Evolutionary conservation across 2,888 invertebrate species (phyloP).

Genomic region (Eretmocerus hayati): DNA sequence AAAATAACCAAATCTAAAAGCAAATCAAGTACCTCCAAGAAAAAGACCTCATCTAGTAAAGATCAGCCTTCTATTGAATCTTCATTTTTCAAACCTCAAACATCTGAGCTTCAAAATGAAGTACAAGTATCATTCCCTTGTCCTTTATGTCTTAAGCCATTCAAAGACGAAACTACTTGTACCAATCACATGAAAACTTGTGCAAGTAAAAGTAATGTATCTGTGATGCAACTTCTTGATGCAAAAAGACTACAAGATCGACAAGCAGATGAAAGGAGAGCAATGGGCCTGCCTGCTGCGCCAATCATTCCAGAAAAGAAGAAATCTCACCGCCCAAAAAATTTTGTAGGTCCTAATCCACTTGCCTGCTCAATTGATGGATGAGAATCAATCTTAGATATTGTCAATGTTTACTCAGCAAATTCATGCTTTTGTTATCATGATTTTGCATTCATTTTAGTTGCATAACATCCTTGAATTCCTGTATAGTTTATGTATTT

Average conservation of each 20-base stretch:
- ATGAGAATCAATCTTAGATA: no score
- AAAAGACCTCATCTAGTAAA: constrained; percentile 12
- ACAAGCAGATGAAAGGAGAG: constrained; percentile 42
- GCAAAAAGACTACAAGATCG: constrained; percentile 44
- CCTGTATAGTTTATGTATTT: no score
- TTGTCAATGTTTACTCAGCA: no score
- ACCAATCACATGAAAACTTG: constrained; percentile 43
- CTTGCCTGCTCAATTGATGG: background rate
- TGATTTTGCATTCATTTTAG: no score
- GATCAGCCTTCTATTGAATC: constrained; percentile 35
- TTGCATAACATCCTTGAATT: no score
- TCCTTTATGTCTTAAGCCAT: constrained; percentile 41
- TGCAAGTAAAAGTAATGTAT: constrained; percentile 41
- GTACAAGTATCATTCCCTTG: constrained; percentile 33
- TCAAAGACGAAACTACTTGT: constrained; percentile 29
- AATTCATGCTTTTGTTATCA: no score
- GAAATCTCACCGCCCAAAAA: constrained; percentile 24
- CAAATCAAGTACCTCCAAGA: constrained; percentile 12
- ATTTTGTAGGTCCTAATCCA: constrained; percentile 23
- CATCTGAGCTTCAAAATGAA: constrained; percentile 8
- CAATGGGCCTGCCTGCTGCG: constrained; percentile 43
- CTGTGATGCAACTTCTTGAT: constrained; percentile 39
- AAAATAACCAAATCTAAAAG: constrained; percentile 17
- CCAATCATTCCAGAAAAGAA: constrained; percentile 30
- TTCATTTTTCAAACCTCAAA: constrained; percentile 33